Evolutionary conservation across 2,888 invertebrate genomes (phyloP), one percentile per base, ranked within the genome.

Genomic region (Odontothrips loti): DNA sequence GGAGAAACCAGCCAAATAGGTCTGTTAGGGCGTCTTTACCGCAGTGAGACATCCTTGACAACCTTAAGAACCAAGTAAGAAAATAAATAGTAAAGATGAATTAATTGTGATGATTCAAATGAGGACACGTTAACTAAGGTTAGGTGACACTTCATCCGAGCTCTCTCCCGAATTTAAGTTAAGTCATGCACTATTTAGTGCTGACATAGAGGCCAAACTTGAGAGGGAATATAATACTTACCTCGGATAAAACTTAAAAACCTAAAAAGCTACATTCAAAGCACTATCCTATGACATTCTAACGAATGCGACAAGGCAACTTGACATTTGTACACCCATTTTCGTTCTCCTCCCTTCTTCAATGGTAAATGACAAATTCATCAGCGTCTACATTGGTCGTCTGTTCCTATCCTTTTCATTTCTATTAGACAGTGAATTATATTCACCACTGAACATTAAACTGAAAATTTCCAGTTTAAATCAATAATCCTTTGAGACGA

Each of bases 1-100:
- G 93, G 86, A 93, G 89, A 86, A 93, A 91, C 93, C 93, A 93
- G 82, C 93, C 93, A 87, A 93, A 93, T 83, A 90, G 90, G 86
- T 93, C 92, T 17, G 93, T 93, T 78, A 93, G 89, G 23, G 93
- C 92, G 89, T 92, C 91, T 86, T 92, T 92, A 79, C 90, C 90
- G 87, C 93, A 93, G 86, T 92, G 92, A 75, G 68, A 75, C 68
- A 75, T 75, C 68, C 58, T 58, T 58, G 20, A 75, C 68, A 12
- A 75, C 27, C 68, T 75, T 11, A n/a, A 27, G 23, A 75, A 75
- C 0, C 27, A 27, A 75, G 10, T 1, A 27, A 27, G 2, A 27
- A 27, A 3, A 12, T 23, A 75, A 23, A 68, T 11, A 75, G 27
- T 27, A 11, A 27, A 6, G 6, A 20, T 17, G 9, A 75, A 75